Percentiles rank a stretch among this genome's conserved stretches.
Evolutionary conservation across 2,888 invertebrate genomes (phyloP).

Genomic region (Tridacna crocea): DNA sequence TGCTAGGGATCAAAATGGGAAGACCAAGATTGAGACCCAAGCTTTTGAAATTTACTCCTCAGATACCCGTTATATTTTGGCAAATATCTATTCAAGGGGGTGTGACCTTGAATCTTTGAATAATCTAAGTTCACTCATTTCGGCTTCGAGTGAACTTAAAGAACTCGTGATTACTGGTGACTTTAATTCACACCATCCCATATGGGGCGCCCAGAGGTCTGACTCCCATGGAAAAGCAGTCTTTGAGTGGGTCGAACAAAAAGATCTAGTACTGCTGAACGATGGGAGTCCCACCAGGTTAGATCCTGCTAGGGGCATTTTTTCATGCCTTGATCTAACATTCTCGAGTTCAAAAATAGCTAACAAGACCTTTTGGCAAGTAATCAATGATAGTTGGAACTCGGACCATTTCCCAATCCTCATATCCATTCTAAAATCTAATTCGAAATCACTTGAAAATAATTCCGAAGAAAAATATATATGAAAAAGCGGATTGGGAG

Average conservation of each 20-base stretch:
- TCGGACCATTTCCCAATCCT: slow-evolving; percentile 14
- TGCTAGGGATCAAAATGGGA: slow-evolving; percentile 19
- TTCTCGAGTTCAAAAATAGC: neutral
- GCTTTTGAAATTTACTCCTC: slow-evolving; percentile 12
- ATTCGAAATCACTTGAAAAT: no score
- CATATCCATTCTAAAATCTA: neutral
- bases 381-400: neutral
- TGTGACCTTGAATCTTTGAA: slow-evolving; percentile 13
- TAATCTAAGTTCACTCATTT: neutral
- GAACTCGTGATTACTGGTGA: slow-evolving; percentile 4
- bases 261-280: slow-evolving; percentile 4
- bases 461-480: neutral
- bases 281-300: slow-evolving; percentile 7
- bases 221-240: neutral
- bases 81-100: slow-evolving; percentile 15
- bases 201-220: slow-evolving; percentile 7
- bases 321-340: neutral
- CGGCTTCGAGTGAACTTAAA: neutral
- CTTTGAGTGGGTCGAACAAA: slow-evolving; percentile 4
- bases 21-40: slow-evolving; percentile 8
- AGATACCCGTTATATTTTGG: neutral
- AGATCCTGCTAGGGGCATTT: slow-evolving; percentile 1
- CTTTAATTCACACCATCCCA: slow-evolving; percentile 15
- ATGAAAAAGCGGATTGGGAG: neutral
- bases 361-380: neutral